Percentiles rank a stretch among this genome's conserved stretches.
Evolutionary conservation across 2,888 invertebrate species (phyloP).

Genomic region (Patella depressa): DNA sequence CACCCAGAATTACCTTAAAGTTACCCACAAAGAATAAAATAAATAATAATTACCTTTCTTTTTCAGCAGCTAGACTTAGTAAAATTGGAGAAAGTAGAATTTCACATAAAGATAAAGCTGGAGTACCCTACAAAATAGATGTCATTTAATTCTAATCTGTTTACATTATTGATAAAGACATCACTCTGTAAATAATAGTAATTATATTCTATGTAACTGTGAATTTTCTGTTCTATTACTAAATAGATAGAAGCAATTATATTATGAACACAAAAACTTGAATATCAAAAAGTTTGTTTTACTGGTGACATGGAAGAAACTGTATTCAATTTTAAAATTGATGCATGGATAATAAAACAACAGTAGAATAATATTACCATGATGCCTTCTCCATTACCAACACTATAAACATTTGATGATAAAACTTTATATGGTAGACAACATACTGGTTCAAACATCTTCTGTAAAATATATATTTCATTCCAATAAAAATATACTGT

Average conservation of each 20-base stretch:
- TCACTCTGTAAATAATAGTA: not conserved
- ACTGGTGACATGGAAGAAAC: no score
- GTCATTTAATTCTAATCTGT: no score
- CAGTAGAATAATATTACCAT: not conserved
- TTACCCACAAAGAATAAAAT: no score
- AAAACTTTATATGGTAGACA: conserved; percentile 61
- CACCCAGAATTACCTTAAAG: no score
- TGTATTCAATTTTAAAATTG: no score
- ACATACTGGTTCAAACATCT: conserved; percentile 56
- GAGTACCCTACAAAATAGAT: conserved; percentile 55
- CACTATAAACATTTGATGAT: conserved; percentile 60
- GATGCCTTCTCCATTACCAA: conserved; percentile 39
- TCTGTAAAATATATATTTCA: conserved; percentile 44
- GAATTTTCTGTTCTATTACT: no score
- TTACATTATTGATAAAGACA: not conserved
- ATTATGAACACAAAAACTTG: no score
- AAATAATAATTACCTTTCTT: conserved; percentile 45
- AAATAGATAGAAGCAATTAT: no score
- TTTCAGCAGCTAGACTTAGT: conserved; percentile 40
- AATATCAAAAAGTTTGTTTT: no score
- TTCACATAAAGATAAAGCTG: conserved; percentile 59
- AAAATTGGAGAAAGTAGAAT: conserved; percentile 56
- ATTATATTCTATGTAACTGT: no score
- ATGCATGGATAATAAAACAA: no score
- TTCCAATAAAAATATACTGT: no score